phyloP scores from a whole-genome alignment of 1,140 invertebrate genomes.

The Paralvinella palmiformis region DNA sequence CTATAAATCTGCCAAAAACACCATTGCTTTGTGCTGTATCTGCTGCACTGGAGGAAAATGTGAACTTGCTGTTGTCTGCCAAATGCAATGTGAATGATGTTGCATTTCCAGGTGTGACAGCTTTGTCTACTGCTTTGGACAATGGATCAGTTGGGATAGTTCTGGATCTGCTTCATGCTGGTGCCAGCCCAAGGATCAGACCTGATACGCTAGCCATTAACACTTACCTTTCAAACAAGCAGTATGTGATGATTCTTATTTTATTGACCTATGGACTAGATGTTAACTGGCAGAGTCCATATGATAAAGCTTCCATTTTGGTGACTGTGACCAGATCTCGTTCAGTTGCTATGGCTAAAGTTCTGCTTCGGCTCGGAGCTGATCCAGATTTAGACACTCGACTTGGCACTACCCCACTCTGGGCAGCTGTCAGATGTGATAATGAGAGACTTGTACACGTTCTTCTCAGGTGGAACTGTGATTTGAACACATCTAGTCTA shows the following conservation, averaged over 20 bases:
- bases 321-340: constrained; percentile 8
- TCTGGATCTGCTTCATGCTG: constrained; percentile 24
- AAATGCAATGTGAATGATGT: constrained; percentile 29
- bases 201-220: neutral
- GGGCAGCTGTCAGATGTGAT: constrained; percentile 13
- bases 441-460: constrained; percentile 19
- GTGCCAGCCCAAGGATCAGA: constrained; percentile 24
- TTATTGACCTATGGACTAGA: constrained; percentile 22
- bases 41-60: constrained; percentile 23
- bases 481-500: constrained; percentile 15
- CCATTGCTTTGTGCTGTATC: constrained; percentile 23
- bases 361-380: constrained; percentile 19
- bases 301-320: constrained; percentile 17
- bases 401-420: constrained; percentile 17
- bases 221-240: neutral
- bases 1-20: neutral
- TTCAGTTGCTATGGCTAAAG: constrained; percentile 12
- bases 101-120: constrained; percentile 21
- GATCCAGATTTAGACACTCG: constrained; percentile 7
- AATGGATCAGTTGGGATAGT: constrained; percentile 29
- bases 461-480: constrained; percentile 18
- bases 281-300: constrained; percentile 17
- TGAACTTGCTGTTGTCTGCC: constrained; percentile 23
- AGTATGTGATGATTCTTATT: constrained; percentile 23
- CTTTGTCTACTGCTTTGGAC: constrained; percentile 29